phyloP scores from a whole-genome alignment of 1,140 invertebrate species.

The Heliconius hewitsoni region DNA sequence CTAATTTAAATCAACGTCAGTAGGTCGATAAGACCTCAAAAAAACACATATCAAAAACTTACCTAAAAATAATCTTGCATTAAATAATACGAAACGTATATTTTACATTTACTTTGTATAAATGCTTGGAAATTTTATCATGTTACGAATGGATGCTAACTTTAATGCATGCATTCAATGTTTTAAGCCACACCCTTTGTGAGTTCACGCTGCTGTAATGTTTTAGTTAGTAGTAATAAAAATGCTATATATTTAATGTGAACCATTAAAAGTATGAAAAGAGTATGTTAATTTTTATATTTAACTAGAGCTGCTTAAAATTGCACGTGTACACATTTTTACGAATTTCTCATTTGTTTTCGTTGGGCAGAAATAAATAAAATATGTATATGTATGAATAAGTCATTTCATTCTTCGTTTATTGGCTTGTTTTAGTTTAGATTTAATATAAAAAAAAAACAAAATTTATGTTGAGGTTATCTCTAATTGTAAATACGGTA shows the following conservation, averaged over 20 bases:
- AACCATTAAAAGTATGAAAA: not conserved
- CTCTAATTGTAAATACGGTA: too few species aligned
- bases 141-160: not conserved
- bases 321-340: too few species aligned
- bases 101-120: not conserved
- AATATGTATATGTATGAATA: too few species aligned
- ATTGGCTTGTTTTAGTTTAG: too few species aligned
- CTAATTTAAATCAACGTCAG: too few species aligned
- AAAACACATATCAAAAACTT: not conserved
- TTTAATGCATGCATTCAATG: not conserved
- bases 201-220: not conserved
- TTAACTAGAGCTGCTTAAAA: too few species aligned
- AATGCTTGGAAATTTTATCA: not conserved
- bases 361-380: too few species aligned
- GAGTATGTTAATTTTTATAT: not conserved
- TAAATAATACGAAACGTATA: not conserved
- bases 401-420: too few species aligned
- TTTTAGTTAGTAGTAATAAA: not conserved
- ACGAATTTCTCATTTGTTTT: too few species aligned
- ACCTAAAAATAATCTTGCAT: not conserved
- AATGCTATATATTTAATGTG: not conserved
- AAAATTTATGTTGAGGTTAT: too few species aligned
- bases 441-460: too few species aligned
- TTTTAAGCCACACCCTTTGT: not conserved
- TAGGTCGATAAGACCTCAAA: too few species aligned